Base-by-base conservation (phyloP, 2,797 vertebrate species). In the Novumbra hubbsi region DNA sequence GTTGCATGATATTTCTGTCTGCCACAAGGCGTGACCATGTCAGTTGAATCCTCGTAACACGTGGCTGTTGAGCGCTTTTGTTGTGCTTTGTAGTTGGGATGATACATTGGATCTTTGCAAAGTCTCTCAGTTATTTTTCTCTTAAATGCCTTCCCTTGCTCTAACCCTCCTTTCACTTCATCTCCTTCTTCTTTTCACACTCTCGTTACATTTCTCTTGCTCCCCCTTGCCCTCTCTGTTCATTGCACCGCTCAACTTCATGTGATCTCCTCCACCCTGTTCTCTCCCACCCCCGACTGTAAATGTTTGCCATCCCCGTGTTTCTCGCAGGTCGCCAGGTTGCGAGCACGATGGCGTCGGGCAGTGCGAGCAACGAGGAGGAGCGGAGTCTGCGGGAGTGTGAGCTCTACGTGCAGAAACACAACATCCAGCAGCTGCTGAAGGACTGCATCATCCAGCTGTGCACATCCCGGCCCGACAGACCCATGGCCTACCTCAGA, bases 371-470 rank as follows among this genome's bases (percentile, higher is more conserved):
- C 92, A 95, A 95, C 0, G 97, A 99, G 88, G 97, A 98, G 90
- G 98, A 99, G 88, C 93, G 95, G 80, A 98, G 97, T 86, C 95
- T 99, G 81, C 93, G 97, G 77, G 98, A 99, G 34, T 99, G 98
- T 73, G 98, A 99, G 83, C 94, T 95, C 74, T 99, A 99, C 0
- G 97, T 99, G 86, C 97, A 99, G 89, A 97, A 97, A 89, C 97
- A 99, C 93, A 97, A 96, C 91, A 98, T 99, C 85, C 98, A 99
- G 90, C 96, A 97, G 24, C 94, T 98, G 83, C 94, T 99, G 85
- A 99, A 99, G 92, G 97, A 99, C 86, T 98, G 97, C 85, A 99
- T 99, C 45, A 97, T 99, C 77, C 97, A 99, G 86, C 81, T 99
- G 73, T 99, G 98, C 88, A 98, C 96, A 28, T 93, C 94, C 4